Conservation (phyloP, 2,888 invertebrate genomes). For the Ichneumon xanthorius region DNA sequence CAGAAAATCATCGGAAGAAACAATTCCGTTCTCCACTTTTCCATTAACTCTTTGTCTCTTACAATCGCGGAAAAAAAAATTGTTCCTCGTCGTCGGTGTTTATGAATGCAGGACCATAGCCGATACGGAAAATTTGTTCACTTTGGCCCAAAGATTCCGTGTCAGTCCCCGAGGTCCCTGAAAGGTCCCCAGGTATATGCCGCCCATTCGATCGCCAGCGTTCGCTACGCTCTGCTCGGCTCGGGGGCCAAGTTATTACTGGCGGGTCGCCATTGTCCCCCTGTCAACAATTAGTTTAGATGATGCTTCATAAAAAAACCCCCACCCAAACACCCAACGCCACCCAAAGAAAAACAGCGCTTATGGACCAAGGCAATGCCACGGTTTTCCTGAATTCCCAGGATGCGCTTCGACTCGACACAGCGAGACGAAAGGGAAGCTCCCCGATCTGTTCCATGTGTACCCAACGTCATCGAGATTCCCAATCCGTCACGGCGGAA, state of each 20-base stretch:
- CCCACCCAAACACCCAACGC: neutral
- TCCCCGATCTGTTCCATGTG: conserved; percentile 11
- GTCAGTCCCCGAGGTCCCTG: conserved; percentile 15
- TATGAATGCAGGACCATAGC: neutral
- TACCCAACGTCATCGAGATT: conserved; percentile 37
- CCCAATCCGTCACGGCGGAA: conserved; percentile 31
- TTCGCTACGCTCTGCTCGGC: conserved; percentile 50
- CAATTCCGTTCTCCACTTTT: neutral
- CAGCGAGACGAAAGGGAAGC: neutral
- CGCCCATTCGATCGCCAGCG: conserved; percentile 54
- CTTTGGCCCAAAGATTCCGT: conserved; percentile 40
- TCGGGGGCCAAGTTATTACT: conserved; percentile 79
- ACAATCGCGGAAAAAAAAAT: conserved; percentile 23
- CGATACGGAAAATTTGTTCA: conserved; percentile 30
- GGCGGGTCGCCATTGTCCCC: conserved; percentile 79
- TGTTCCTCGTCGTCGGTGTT: conserved; percentile 19
- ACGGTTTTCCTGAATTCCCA: conserved; percentile 2
- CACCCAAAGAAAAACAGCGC: conserved; percentile 41
- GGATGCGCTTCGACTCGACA: neutral
- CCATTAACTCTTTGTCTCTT: neutral
- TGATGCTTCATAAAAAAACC: conserved; percentile 78
- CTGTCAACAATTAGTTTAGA: conserved; percentile 83
- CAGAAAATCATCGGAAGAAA: neutral
- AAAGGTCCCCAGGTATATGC: conserved; percentile 58
- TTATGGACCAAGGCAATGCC: neutral